These are phyloP conservation scores for Lepas anatifera DNA, from an alignment of 2,888 invertebrate genomes.

Conservation along the genomic window DNA sequence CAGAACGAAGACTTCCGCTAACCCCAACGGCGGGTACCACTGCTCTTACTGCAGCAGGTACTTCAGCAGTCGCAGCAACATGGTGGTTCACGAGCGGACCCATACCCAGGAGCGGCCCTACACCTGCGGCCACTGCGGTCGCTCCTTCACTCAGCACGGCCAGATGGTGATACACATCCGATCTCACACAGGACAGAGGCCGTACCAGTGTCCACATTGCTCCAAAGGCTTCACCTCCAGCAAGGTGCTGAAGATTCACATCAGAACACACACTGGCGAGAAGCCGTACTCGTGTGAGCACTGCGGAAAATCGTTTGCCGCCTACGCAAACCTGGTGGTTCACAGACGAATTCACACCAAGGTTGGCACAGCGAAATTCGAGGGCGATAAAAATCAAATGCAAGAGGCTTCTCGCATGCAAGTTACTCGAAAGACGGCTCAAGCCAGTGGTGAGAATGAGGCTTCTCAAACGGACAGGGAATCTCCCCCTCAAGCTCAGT, in stretches of 20 bases:
- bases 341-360: conserved; percentile 24
- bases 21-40: neutral
- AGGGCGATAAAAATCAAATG: too few relatives aligned
- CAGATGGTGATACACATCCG: conserved; percentile 25
- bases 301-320: conserved; percentile 24
- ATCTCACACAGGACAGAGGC: conserved; percentile 24
- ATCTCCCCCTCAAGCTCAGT: too few relatives aligned
- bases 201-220: conserved; percentile 23
- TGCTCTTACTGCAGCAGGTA: conserved; percentile 1
- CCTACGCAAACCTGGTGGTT: conserved; percentile 25
- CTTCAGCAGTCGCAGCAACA: conserved; percentile 19
- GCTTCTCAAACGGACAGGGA: too few relatives aligned
- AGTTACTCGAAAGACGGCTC: too few relatives aligned
- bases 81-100: conserved; percentile 22
- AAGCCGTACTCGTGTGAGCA: conserved; percentile 24
- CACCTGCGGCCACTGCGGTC: conserved; percentile 24
- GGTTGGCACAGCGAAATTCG: too few relatives aligned
- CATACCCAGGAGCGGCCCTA: conserved; percentile 24
- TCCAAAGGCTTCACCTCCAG: conserved; percentile 24
- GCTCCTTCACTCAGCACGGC: conserved; percentile 24
- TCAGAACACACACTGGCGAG: conserved; percentile 25
- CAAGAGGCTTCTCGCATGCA: too few relatives aligned
- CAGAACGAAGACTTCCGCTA: neutral
- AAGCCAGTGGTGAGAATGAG: too few relatives aligned
- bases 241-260: conserved; percentile 25